These are phyloP conservation scores for Nomada ruficornis DNA, from an alignment of 2,888 invertebrate species.

Conservation along the genomic window DNA sequence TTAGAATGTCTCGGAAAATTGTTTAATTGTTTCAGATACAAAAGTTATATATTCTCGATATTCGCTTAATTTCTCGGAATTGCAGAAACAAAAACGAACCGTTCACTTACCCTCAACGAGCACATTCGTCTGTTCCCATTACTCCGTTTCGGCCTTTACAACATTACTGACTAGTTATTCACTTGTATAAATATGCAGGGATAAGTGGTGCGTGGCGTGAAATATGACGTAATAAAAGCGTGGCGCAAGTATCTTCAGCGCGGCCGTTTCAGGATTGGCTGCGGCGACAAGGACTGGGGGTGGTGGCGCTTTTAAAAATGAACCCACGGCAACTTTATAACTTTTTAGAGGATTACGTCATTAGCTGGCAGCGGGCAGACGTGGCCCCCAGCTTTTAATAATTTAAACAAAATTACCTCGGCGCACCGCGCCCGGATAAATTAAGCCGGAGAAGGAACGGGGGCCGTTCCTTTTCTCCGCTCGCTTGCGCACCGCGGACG, in stretches of 20 bases:
- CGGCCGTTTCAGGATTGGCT: conserved; percentile 69
- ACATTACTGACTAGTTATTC: conserved; percentile 70
- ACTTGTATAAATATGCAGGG: conserved; percentile 79
- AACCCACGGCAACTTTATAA: conserved; percentile 80
- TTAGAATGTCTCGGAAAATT: not conserved
- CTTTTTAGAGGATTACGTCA: conserved; percentile 80
- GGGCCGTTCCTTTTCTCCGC: conserved; percentile 60
- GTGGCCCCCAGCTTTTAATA: conserved; percentile 76
- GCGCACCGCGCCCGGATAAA: conserved; percentile 72
- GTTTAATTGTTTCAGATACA: too few relatives aligned
- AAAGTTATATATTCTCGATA: not conserved
- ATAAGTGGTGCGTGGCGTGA: conserved; percentile 76
- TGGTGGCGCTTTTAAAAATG: conserved; percentile 78
- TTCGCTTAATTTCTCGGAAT: conserved; percentile 6
- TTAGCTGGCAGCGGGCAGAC: conserved; percentile 68
- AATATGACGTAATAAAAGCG: conserved; percentile 81
- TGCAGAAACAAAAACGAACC: not conserved
- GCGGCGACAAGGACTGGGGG: conserved; percentile 45
- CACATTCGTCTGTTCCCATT: conserved; percentile 52
- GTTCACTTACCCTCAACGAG: not conserved
- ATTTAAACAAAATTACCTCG: conserved; percentile 81
- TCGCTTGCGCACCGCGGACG: conserved; percentile 51
- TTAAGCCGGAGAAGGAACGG: conserved; percentile 71
- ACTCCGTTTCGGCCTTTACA: too few relatives aligned
- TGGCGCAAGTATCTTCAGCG: conserved; percentile 77